Evolutionary conservation across 2,888 invertebrate genomes (phyloP).

Genomic region (Dinocampus coccinellae): DNA sequence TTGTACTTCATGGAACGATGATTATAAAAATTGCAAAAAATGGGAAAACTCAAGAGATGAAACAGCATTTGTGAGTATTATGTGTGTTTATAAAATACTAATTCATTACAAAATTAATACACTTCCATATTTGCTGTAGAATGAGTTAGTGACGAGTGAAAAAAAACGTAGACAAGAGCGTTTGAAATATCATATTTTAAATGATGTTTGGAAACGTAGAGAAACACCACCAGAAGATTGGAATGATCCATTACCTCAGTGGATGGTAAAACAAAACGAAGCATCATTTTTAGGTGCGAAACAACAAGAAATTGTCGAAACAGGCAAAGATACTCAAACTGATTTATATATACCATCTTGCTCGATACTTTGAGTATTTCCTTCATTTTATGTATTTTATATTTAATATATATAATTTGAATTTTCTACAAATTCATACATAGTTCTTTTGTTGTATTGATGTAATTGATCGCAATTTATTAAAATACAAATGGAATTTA

Average conservation of each 20-base stretch:
- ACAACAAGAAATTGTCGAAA: slow-evolving; percentile 74
- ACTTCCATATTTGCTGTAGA: slow-evolving; percentile 66
- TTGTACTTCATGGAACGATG: slow-evolving; percentile 85
- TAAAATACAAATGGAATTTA: too few species aligned
- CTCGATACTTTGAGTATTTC: slow-evolving; percentile 47
- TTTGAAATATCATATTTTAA: slow-evolving; percentile 77
- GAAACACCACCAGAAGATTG: slow-evolving; percentile 84
- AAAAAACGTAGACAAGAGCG: slow-evolving; percentile 75
- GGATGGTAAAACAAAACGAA: slow-evolving; percentile 78
- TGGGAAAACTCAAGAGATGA: slow-evolving; percentile 76
- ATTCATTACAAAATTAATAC: too few species aligned
- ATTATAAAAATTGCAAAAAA: slow-evolving; percentile 80
- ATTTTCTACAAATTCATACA: too few species aligned
- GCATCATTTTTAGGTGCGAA: slow-evolving; percentile 77
- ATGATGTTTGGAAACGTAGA: slow-evolving; percentile 85
- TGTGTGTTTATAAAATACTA: background rate
- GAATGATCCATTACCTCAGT: slow-evolving; percentile 84
- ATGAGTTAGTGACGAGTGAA: slow-evolving; percentile 80
- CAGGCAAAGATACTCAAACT: slow-evolving; percentile 54
- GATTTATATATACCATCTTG: slow-evolving; percentile 40
- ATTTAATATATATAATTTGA: too few species aligned
- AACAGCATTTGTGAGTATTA: slow-evolving; percentile 76
- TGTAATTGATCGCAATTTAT: too few species aligned
- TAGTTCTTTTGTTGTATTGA: too few species aligned
- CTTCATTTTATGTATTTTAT: too few species aligned